A percentile compares a stretch with the other conserved stretches of the same genome.
Conservation (phyloP, 1,140 invertebrate species). For the Ooceraea biroi region DNA sequence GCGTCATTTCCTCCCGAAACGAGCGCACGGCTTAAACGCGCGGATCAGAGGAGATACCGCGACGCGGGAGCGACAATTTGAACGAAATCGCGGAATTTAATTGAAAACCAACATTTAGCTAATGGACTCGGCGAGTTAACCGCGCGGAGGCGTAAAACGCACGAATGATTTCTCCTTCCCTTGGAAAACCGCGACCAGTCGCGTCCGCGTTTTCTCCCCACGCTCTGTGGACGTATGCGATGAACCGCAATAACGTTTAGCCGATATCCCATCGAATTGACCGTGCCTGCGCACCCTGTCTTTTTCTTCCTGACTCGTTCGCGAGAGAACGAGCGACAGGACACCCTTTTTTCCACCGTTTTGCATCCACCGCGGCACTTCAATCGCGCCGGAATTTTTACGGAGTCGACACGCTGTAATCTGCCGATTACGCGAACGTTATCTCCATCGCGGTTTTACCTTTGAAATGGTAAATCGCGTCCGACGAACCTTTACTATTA, state of each 20-base stretch:
- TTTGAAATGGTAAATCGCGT: background rate
- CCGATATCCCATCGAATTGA: conserved; percentile 70
- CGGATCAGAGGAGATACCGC: background rate
- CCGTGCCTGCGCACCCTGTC: conserved; percentile 28
- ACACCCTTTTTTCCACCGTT: conserved; percentile 46
- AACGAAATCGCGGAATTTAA: conserved; percentile 56
- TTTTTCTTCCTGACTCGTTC: conserved; percentile 31
- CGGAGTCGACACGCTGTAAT: conserved; percentile 37
- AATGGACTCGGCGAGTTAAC: conserved; percentile 58
- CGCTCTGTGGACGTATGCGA: conserved; percentile 57
- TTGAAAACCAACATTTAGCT: conserved; percentile 60
- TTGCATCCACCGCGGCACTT: conserved; percentile 9
- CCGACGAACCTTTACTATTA: background rate
- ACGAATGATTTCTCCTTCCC: conserved; percentile 47
- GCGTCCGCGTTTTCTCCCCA: conserved; percentile 55
- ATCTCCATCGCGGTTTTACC: background rate
- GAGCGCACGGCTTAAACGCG: background rate
- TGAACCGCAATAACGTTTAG: conserved; percentile 71
- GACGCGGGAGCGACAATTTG: conserved; percentile 23
- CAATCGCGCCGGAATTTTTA: conserved; percentile 24
- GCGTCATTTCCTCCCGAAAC: background rate
- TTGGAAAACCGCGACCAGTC: conserved; percentile 39
- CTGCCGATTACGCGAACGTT: conserved; percentile 9
- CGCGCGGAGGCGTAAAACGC: conserved; percentile 53
- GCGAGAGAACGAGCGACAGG: conserved; percentile 1